A percentile compares a stretch with the other conserved stretches of the same genome.
phyloP scores from a whole-genome alignment of 2,113 vertebrate species.

The Catagonus wagneri region DNA sequence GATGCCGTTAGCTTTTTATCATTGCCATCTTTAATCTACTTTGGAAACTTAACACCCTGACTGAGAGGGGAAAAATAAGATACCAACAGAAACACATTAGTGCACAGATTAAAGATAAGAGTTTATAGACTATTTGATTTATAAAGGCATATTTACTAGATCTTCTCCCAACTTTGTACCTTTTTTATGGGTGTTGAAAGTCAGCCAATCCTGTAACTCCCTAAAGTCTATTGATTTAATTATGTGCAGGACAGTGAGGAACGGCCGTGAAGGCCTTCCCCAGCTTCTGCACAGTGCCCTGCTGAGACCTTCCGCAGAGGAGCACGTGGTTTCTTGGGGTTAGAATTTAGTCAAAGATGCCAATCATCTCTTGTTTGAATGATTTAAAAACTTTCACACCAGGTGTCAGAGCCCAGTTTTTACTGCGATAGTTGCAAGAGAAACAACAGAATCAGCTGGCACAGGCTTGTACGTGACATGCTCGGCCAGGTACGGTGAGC shows the following conservation, averaged over 20 bases:
- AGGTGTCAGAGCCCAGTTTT: slow-evolving; percentile 6
- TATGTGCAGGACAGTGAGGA: neutral
- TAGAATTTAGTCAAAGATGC: neutral
- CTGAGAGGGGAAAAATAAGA: slow-evolving; percentile 12
- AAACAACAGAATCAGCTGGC: neutral
- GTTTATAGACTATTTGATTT: neutral
- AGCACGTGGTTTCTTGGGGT: neutral
- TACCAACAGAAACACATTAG: neutral
- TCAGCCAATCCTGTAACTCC: neutral
- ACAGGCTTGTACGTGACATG: neutral
- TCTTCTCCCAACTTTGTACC: neutral
- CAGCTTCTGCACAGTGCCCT: neutral
- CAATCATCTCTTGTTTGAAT: neutral
- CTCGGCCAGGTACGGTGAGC: neutral
- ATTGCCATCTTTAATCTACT: neutral
- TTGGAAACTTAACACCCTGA: slow-evolving; percentile 30
- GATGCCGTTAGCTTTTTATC: neutral
- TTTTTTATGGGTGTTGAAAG: neutral
- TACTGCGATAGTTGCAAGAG: neutral
- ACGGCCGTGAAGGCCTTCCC: neutral
- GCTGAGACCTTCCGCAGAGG: neutral
- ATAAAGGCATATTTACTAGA: neutral
- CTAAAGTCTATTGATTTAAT: neutral
- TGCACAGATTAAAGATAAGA: slow-evolving; percentile 19
- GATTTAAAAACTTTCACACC: neutral